A percentile compares a stretch with the other conserved stretches of the same genome.
Conservation (phyloP, 1,140 invertebrate genomes). For the honey bee (Apis mellifera) region DNA sequence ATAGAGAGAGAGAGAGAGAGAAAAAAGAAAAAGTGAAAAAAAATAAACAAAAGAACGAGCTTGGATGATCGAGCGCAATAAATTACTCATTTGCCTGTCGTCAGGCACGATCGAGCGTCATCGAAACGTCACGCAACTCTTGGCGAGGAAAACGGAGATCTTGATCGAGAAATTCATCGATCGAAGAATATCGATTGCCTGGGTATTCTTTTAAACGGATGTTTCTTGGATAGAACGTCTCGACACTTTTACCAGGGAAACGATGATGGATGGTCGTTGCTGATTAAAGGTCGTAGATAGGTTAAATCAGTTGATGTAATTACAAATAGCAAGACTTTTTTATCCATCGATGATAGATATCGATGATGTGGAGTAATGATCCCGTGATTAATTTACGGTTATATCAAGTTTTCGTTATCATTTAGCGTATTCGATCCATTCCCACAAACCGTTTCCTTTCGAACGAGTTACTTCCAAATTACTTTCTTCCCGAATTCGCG, state of each 20-base stretch:
- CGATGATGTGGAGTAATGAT: no score
- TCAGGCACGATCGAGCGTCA: constrained; percentile 36
- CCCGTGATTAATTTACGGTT: neutral
- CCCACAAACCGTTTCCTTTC: no score
- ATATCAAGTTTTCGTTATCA: neutral
- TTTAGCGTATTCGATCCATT: neutral
- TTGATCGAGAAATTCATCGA: constrained; percentile 17
- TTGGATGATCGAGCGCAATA: constrained; percentile 46
- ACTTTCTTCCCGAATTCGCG: no score
- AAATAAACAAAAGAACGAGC: neutral
- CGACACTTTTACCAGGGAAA: neutral
- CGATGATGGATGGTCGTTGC: constrained; percentile 23
- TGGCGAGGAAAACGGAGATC: constrained; percentile 25
- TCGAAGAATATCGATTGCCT: neutral
- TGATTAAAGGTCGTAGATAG: neutral
- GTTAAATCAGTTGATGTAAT: neutral
- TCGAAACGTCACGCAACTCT: constrained; percentile 18
- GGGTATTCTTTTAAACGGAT: constrained; percentile 1
- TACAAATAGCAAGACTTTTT: neutral
- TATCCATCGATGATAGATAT: neutral
- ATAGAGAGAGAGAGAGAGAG: neutral
- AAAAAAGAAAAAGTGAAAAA: neutral
- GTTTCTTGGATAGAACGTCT: neutral
- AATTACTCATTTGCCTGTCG: constrained; percentile 64
- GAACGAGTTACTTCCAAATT: no score